phyloP scores from a whole-genome alignment of 2,797 vertebrate species.

The Microctenopoma stevenorrisi region DNA sequence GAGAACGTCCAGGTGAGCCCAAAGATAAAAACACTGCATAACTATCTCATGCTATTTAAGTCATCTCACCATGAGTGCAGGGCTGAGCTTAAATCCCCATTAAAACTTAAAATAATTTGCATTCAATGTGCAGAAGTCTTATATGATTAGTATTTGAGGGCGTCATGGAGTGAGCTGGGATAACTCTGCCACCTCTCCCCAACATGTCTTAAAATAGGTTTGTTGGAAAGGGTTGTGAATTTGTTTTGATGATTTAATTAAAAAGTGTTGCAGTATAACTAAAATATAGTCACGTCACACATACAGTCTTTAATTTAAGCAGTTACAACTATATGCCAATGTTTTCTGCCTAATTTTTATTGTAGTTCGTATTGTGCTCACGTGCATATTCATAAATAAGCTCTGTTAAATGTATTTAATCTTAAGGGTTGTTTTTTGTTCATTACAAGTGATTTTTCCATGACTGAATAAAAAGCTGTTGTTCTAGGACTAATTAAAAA shows the following conservation, averaged over 20 bases:
- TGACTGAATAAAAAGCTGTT: too few species aligned
- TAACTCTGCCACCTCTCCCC: neutral
- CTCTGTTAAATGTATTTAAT: too few species aligned
- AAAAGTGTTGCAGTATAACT: neutral
- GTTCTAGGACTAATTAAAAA: too few species aligned
- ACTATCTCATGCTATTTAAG: neutral
- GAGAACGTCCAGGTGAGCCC: neutral
- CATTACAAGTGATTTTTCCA: too few species aligned
- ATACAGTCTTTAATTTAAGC: neutral
- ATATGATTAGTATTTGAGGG: neutral
- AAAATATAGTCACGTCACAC: neutral
- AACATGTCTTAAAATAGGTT: neutral
- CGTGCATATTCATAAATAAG: too few species aligned
- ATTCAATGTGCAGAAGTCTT: neutral
- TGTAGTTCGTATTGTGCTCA: too few species aligned
- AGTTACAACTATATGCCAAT: neutral
- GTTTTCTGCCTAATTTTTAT: too few species aligned
- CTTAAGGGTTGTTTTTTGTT: too few species aligned
- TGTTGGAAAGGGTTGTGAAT: neutral
- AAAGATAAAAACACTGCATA: neutral
- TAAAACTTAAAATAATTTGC: slow-evolving; percentile 10
- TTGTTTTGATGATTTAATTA: neutral
- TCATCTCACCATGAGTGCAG: slow-evolving; percentile 3
- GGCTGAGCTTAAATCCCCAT: slow-evolving; percentile 9
- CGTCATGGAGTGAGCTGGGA: neutral